phyloP scores from a whole-genome alignment of 2,888 invertebrate genomes.

The Aphrophora alni region DNA sequence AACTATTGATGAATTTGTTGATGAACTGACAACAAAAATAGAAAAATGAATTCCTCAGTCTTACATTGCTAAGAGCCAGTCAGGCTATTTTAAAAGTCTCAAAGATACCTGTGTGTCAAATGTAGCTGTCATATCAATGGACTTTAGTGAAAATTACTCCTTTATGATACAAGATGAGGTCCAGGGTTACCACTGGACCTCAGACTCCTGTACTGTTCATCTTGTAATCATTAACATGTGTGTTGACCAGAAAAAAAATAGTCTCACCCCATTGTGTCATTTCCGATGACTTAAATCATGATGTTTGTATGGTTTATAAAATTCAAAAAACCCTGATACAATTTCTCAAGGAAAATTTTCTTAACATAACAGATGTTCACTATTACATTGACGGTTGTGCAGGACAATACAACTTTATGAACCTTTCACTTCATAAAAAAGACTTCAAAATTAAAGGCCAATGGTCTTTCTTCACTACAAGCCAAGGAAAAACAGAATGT shows the following conservation, averaged over 20 bases:
- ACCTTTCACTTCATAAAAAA: slow-evolving; percentile 14
- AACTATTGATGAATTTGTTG: slow-evolving; percentile 11
- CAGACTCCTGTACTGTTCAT: slow-evolving; percentile 23
- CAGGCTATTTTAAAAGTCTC: no score
- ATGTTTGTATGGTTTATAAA: slow-evolving; percentile 19
- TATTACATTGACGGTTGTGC: slow-evolving; percentile 10
- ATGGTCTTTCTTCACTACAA: slow-evolving; percentile 12
- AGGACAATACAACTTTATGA: neutral
- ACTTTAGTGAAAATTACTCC: neutral
- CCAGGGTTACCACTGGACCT: slow-evolving; percentile 23
- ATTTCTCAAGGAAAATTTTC: no score
- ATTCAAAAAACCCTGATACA: neutral
- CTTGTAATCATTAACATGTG: slow-evolving; percentile 3
- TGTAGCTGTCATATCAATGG: neutral
- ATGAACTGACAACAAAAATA: neutral
- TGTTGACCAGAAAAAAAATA: slow-evolving; percentile 10
- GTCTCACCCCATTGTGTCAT: slow-evolving; percentile 13
- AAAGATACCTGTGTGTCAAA: neutral
- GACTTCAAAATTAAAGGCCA: slow-evolving; percentile 17
- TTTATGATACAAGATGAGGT: slow-evolving; percentile 18
- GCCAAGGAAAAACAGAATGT: slow-evolving; percentile 18
- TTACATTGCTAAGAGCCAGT: slow-evolving; percentile 18
- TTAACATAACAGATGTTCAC: no score
- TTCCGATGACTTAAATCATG: slow-evolving; percentile 7
- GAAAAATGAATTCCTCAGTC: neutral